Evolutionary conservation across 2,113 vertebrate species (phyloP), one percentile per base, ranked within the genome.

Genomic region (Meles meles): DNA sequence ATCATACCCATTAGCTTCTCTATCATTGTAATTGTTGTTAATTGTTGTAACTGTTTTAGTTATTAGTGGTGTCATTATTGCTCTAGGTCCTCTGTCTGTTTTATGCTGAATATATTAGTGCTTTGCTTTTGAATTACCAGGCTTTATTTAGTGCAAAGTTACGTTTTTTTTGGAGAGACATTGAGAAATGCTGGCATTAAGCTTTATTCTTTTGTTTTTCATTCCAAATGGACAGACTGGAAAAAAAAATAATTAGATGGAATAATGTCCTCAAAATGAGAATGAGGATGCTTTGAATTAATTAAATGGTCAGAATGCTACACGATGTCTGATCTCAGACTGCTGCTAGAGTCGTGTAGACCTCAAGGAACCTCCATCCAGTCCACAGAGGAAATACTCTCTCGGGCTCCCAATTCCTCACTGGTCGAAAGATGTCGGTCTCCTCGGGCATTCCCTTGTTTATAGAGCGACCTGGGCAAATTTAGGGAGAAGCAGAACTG

Each of bases 11-110:
- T 98, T 97, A 98, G 98, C 98, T 79, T 97, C 98, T 98, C 95
- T 96, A 96, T 47, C 91, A 89, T 93, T 92, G 95, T 98, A 97
- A 97, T 98, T 97, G 98, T 88, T 97, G 98, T 96, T 98, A 98
- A 98, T 98, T n/a, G 94, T 98, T 98, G 74, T 80, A 97, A 98
- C 98, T 67, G 97, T 97, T 97, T 98, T 94, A 65, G 97, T 98
- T 97, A 97, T 98, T 92, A 98, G 97, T 96, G 23, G 81, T 93
- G 94, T 94, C 96, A 6, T 95, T 95, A 98, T 96, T n/a, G 98
- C 98, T 98, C 69, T 61, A 82, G 97, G 97, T 93, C 96, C 98
- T 96, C 96, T 92, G 93, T 97, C 98, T 97, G 98, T 97, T 98
- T 94, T 88, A 85, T 95, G 27, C 98, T 96, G 94, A 98, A 96